These are phyloP conservation scores for Chrysochloris asiatica DNA, from an alignment of 2,113 vertebrate species.

Conservation along the genomic window DNA sequence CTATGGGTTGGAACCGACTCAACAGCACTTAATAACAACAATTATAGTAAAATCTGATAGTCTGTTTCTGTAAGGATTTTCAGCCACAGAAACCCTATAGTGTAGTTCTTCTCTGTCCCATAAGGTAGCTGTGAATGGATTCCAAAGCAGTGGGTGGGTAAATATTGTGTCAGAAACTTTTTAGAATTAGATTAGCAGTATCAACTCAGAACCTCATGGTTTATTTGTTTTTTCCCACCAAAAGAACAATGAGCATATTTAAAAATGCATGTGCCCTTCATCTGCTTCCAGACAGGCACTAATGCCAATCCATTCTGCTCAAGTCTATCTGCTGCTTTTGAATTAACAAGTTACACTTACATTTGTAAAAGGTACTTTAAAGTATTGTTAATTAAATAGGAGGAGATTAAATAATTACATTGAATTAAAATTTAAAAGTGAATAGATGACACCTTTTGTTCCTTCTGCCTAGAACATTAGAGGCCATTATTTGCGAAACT, in stretches of 20 bases:
- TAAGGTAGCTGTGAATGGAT: too few relatives aligned
- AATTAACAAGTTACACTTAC: background rate
- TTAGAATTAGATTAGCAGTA: conserved; percentile 29
- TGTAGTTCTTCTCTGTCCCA: too few relatives aligned
- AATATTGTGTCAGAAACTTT: background rate
- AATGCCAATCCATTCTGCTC: background rate
- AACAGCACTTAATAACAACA: too few relatives aligned
- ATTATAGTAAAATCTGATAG: too few relatives aligned
- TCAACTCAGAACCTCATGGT: conserved; percentile 13
- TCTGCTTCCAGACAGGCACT: conserved; percentile 44
- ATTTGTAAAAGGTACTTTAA: background rate
- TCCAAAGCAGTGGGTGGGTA: too few relatives aligned
- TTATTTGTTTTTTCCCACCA: background rate
- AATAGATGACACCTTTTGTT: too few relatives aligned
- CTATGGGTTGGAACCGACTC: too few relatives aligned
- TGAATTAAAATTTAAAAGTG: background rate
- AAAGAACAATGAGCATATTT: conserved; percentile 25
- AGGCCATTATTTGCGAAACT: too few relatives aligned
- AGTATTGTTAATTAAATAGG: background rate
- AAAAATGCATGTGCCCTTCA: background rate
- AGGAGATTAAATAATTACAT: background rate
- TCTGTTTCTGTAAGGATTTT: too few relatives aligned
- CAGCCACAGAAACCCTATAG: too few relatives aligned
- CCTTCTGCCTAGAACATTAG: too few relatives aligned
- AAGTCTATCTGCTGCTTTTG: background rate